Conservation (phyloP, 1,140 invertebrate species). For the Littorina saxatilis region DNA sequence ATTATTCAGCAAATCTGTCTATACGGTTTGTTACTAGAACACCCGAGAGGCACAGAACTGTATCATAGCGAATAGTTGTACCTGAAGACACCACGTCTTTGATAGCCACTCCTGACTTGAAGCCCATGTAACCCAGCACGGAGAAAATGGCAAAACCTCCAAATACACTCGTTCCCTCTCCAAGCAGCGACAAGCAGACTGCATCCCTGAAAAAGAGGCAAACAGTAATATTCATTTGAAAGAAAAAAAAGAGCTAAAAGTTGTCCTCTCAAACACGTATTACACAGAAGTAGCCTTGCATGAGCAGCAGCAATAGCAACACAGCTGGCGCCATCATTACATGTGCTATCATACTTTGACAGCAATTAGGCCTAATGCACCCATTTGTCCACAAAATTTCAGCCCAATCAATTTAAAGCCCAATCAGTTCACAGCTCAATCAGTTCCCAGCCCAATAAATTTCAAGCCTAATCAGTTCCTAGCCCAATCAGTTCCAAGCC, state of each 20-base stretch:
- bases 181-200: slow-evolving; percentile 44
- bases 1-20: too few relatives aligned
- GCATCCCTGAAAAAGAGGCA: slow-evolving; percentile 52
- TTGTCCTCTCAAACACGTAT: background rate
- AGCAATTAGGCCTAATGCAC: background rate
- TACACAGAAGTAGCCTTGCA: background rate
- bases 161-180: slow-evolving; percentile 60
- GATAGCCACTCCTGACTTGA: slow-evolving; percentile 45
- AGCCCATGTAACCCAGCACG: slow-evolving; percentile 67
- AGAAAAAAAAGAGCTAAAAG: background rate
- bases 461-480: too few relatives aligned
- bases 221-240: background rate
- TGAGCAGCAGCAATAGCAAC: background rate
- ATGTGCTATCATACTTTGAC: background rate
- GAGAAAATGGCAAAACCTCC: slow-evolving; percentile 63
- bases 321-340: background rate
- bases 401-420: too few relatives aligned
- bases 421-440: too few relatives aligned
- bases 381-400: too few relatives aligned
- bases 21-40: too few relatives aligned
- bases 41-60: too few relatives aligned
- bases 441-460: too few relatives aligned
- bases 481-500: too few relatives aligned
- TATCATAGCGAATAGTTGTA: too few relatives aligned
- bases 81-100: slow-evolving; percentile 45